phyloP scores from a whole-genome alignment of 2,113 vertebrate genomes.

The Nibea albiflora region DNA sequence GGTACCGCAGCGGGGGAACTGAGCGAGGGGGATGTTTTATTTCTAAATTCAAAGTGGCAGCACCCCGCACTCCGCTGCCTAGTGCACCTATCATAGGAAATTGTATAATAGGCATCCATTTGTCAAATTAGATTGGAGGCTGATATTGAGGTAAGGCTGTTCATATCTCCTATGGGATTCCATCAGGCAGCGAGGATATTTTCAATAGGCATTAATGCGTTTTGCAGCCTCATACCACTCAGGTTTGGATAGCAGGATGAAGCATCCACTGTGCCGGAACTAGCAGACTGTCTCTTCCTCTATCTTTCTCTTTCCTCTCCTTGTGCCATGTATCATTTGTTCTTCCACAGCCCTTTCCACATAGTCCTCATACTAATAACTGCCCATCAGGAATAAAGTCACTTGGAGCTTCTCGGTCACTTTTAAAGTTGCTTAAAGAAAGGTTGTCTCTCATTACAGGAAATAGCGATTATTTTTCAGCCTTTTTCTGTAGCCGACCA shows the following conservation, averaged over 20 bases:
- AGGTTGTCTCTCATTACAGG: neutral
- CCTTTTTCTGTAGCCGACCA: too few species aligned
- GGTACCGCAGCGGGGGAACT: conserved; percentile 46
- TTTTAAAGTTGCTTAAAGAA: neutral
- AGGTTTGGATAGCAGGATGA: conserved; percentile 55
- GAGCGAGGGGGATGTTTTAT: conserved; percentile 52
- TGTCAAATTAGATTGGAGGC: conserved; percentile 80
- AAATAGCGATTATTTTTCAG: too few species aligned
- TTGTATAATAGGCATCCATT: conserved; percentile 75
- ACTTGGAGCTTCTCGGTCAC: neutral
- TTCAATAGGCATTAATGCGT: conserved; percentile 73
- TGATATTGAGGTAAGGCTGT: conserved; percentile 73
- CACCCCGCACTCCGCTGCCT: conserved; percentile 44
- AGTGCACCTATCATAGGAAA: conserved; percentile 63
- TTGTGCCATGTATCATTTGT: conserved; percentile 25
- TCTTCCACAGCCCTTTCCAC: conserved; percentile 1
- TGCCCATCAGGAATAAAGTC: conserved; percentile 18
- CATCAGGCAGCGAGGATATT: conserved; percentile 62
- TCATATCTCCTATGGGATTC: conserved; percentile 72
- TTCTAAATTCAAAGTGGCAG: conserved; percentile 73
- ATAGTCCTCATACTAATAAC: conserved; percentile 23
- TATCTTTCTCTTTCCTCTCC: conserved; percentile 32
- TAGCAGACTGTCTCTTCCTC: conserved; percentile 39
- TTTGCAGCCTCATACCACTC: conserved; percentile 59
- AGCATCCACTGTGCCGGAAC: conserved; percentile 45